Conservation (phyloP, 2,113 vertebrate species). For the Cephalopterus ornatus region DNA sequence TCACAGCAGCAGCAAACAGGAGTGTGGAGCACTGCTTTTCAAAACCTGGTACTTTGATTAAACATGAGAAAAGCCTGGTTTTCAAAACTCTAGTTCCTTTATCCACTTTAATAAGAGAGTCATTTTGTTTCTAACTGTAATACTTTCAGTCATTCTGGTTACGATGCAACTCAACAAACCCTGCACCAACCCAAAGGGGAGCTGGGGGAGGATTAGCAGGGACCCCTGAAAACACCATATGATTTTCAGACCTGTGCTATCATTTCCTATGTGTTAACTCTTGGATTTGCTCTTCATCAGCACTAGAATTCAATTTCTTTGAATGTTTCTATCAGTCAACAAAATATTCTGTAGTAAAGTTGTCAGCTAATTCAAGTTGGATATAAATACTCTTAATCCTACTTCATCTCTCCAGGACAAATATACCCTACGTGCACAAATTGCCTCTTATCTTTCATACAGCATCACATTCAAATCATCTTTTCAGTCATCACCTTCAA, state of each 20-base stretch:
- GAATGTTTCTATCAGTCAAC: not conserved
- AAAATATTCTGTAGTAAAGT: not conserved
- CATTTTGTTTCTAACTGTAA: not conserved
- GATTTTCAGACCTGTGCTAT: not conserved
- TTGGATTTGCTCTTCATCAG: not conserved
- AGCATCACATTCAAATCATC: not conserved
- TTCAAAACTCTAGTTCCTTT: not conserved
- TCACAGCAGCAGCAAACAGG: not conserved
- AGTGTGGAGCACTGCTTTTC: not conserved
- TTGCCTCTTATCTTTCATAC: not conserved
- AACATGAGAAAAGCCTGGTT: not conserved
- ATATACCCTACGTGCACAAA: not conserved
- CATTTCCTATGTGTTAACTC: not conserved
- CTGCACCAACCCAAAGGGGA: accelerated
- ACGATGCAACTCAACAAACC: not conserved
- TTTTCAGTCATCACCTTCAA: not conserved
- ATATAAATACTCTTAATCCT: not conserved
- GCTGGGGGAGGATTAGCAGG: not conserved
- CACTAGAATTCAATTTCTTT: not conserved
- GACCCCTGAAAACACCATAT: not conserved
- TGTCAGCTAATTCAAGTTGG: not conserved
- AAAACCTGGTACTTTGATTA: not conserved
- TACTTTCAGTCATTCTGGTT: not conserved
- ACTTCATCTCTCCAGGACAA: not conserved
- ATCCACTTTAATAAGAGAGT: not conserved